Evolutionary conservation across 2,888 invertebrate species (phyloP), one percentile per base, ranked within the genome.

Genomic region (Drosophila paranaensis): DNA sequence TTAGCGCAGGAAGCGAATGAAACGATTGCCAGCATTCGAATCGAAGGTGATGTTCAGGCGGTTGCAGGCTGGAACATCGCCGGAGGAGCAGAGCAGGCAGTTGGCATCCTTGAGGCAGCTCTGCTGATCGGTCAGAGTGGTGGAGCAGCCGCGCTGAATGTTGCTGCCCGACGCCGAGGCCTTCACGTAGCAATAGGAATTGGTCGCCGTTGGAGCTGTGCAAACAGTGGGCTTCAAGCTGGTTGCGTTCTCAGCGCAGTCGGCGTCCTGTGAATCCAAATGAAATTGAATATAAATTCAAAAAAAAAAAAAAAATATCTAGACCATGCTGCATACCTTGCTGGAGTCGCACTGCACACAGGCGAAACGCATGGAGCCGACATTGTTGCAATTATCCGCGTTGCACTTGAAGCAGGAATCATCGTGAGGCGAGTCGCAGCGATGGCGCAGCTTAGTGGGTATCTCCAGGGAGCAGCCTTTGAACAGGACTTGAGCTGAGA

Each of bases 381-480:
- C 76, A 63, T 80, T 83, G 58, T 92, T 92, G 81, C 92, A 92
- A 1, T 80, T 79, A 71, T 90, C 81, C 20, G 88, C 71, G 57
- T 89, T 91, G 79, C 92, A 92, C 55, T 91, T 92, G 72, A 90
- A 88, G 35, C 92, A 91, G 14, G 74, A 45, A 11, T 78, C 85
- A 2, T 66, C 20, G 0, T 77, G 66, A 4, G 80, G 60, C 4
- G 67, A 40, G 11, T 89, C 81, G 48, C 92, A 92, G 14, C 84
- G 90, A 0, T 61, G 54, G 1, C 91, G 88, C 67, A 90, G 58
- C 9, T 82, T 60, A 8, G 78, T 63, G 0, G 91, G 89, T 39
- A 91, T 83, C 50, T 91, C 89, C 42, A 90, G 56, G 0, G 87
- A 91, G 64, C 92, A 92, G n/a, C 92, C 92, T 42, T 89, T 90